Evolutionary conservation across 2,888 invertebrate genomes (phyloP).

Genomic region (Drosophila mimica): DNA sequence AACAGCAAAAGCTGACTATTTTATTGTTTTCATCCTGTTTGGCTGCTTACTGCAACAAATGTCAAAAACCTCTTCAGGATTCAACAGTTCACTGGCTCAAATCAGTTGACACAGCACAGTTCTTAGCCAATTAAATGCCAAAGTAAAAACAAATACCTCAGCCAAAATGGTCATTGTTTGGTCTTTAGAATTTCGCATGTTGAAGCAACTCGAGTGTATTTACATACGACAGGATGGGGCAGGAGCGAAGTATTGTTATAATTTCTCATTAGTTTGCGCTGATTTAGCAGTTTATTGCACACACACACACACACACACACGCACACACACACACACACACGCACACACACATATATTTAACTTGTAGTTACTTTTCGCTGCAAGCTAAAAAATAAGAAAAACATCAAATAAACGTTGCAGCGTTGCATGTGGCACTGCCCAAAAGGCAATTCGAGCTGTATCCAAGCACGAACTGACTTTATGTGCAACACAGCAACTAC

Average conservation of each 20-base stretch:
- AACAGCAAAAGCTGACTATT: constrained; percentile 49
- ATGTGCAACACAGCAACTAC: constrained; percentile 11
- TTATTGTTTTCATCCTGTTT: constrained; percentile 27
- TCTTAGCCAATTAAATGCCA: constrained; percentile 45
- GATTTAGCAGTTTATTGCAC: constrained; percentile 51
- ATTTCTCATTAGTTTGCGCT: constrained; percentile 71
- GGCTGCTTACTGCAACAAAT: constrained; percentile 24
- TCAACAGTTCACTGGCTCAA: constrained; percentile 1
- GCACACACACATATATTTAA: constrained; percentile 15
- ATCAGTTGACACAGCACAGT: constrained; percentile 45
- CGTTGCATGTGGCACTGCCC: constrained; percentile 34
- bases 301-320: constrained; percentile 4
- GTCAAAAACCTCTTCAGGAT: constrained; percentile 3
- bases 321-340: not conserved
- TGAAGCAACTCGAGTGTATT: constrained; percentile 38
- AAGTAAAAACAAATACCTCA: constrained; percentile 17
- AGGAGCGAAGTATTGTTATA: constrained; percentile 28
- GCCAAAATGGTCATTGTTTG: constrained; percentile 29
- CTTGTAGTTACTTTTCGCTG: constrained; percentile 52
- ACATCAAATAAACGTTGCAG: constrained; percentile 11
- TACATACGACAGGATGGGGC: constrained; percentile 1
- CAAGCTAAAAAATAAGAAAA: constrained; percentile 29
- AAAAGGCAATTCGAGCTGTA: constrained; percentile 15
- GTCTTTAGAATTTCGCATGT: constrained; percentile 23
- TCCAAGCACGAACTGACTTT: constrained; percentile 14